phyloP scores from a whole-genome alignment of 23 tunicate genomes.

The Ascidia mentula region DNA sequence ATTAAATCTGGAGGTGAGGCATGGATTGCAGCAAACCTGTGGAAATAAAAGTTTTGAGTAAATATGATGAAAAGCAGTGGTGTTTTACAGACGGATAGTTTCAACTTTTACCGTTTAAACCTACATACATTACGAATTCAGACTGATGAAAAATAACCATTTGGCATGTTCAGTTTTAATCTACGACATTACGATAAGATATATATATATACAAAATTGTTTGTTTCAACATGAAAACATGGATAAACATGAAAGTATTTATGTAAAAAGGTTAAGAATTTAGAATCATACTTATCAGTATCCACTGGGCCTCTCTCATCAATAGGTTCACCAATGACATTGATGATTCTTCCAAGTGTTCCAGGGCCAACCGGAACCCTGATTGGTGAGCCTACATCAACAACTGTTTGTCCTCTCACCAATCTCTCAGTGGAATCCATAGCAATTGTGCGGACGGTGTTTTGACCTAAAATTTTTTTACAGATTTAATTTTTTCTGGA shows the following conservation, averaged over 20 bases:
- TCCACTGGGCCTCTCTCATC: constrained; percentile 99
- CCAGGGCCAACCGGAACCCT: constrained; percentile 99
- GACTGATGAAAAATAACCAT: no score
- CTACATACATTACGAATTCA: no score
- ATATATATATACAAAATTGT: background rate
- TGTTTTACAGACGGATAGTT: background rate
- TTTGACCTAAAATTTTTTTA: constrained; percentile 93
- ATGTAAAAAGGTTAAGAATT: no score
- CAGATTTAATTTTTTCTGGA: no score
- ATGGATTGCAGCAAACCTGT: constrained; percentile 84
- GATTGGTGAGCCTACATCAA: constrained; percentile 98
- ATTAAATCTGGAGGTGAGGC: constrained; percentile 87
- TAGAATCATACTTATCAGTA: constrained; percentile 83
- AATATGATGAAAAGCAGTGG: background rate
- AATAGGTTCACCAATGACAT: constrained; percentile 99
- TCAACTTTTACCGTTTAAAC: no score
- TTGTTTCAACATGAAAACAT: background rate
- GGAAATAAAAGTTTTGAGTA: background rate
- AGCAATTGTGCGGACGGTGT: constrained; percentile 99
- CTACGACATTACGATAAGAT: background rate
- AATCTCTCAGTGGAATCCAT: constrained; percentile 99
- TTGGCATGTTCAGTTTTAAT: no score
- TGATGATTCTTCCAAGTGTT: constrained; percentile 98
- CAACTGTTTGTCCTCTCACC: constrained; percentile 95
- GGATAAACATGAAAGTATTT: no score